Evolutionary conservation across 2,797 vertebrate species (phyloP).

Genomic region (Acanthurus leucopareius): DNA sequence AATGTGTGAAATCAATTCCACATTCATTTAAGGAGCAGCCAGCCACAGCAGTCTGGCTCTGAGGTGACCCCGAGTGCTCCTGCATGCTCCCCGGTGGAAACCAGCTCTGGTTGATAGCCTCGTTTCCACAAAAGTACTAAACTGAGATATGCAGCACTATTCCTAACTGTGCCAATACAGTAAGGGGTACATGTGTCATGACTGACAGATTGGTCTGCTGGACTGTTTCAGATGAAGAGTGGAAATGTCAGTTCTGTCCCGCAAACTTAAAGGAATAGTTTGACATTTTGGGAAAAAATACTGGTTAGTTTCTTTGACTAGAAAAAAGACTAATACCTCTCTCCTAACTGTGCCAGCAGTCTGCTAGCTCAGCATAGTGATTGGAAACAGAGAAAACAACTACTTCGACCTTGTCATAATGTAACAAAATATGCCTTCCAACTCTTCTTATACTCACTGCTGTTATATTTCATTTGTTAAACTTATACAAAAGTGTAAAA

Average conservation of each 20-base stretch:
- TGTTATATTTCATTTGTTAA: too few relatives aligned
- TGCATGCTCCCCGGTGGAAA: constrained; percentile 39
- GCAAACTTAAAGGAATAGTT: neutral
- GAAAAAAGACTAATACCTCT: neutral
- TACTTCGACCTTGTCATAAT: neutral
- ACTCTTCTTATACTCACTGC: neutral
- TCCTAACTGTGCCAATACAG: constrained; percentile 13
- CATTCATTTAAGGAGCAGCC: constrained; percentile 75
- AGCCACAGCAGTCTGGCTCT: constrained; percentile 59
- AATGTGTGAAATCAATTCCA: constrained; percentile 81
- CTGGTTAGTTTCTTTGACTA: neutral
- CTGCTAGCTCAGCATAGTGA: neutral
- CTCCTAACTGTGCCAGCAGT: neutral
- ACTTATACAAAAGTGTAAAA: too few relatives aligned
- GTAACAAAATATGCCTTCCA: neutral
- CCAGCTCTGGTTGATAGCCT: constrained; percentile 41
- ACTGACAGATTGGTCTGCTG: constrained; percentile 1
- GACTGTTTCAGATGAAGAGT: constrained; percentile 3
- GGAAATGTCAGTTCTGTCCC: neutral
- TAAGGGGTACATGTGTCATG: neutral
- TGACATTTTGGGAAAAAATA: neutral
- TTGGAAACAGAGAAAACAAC: neutral
- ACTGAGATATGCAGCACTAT: constrained; percentile 19
- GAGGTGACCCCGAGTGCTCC: constrained; percentile 68
- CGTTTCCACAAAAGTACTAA: constrained; percentile 25